Percentiles rank a stretch among this genome's conserved stretches.
Evolutionary conservation across 2,888 invertebrate species (phyloP).

Genomic region (Diaphora mendica): DNA sequence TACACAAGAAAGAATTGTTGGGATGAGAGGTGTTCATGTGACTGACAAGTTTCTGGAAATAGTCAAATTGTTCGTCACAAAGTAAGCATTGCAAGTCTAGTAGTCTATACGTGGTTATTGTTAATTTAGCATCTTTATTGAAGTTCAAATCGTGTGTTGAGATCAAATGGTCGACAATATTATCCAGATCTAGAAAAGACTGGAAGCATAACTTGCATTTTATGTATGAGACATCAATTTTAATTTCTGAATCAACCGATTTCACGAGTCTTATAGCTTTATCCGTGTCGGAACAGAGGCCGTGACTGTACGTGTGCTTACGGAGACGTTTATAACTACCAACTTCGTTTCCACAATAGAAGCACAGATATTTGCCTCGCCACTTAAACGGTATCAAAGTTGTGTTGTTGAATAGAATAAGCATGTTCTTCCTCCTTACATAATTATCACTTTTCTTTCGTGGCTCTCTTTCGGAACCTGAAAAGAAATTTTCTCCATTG

Average conservation of each 20-base stretch:
- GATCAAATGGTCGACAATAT: constrained; percentile 60
- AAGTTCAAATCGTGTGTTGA: constrained; percentile 66
- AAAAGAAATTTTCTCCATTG: constrained; percentile 71
- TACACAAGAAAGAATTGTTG: constrained; percentile 60
- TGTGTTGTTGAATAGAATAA: constrained; percentile 77
- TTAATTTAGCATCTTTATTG: constrained; percentile 57
- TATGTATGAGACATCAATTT: constrained; percentile 74
- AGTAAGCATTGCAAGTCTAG: constrained; percentile 68
- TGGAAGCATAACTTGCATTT: constrained; percentile 66
- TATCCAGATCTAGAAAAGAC: constrained; percentile 36
- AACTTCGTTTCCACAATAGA: constrained; percentile 72
- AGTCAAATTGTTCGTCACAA: constrained; percentile 63
- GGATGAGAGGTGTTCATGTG: constrained; percentile 70
- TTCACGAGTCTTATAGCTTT: constrained; percentile 67
- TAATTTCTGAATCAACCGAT: constrained; percentile 69
- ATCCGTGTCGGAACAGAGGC: constrained; percentile 62
- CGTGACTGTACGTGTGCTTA: constrained; percentile 69
- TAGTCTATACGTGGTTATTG: constrained; percentile 64
- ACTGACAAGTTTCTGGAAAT: constrained; percentile 63
- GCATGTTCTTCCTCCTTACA: constrained; percentile 63
- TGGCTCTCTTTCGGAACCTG: constrained; percentile 70
- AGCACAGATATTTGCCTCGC: constrained; percentile 75
- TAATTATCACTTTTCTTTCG: constrained; percentile 55
- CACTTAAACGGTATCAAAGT: constrained; percentile 78
- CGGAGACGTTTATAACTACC: constrained; percentile 57